These are phyloP conservation scores for Rhagonycha lutea DNA, from an alignment of 2,888 invertebrate genomes.

Conservation along the genomic window DNA sequence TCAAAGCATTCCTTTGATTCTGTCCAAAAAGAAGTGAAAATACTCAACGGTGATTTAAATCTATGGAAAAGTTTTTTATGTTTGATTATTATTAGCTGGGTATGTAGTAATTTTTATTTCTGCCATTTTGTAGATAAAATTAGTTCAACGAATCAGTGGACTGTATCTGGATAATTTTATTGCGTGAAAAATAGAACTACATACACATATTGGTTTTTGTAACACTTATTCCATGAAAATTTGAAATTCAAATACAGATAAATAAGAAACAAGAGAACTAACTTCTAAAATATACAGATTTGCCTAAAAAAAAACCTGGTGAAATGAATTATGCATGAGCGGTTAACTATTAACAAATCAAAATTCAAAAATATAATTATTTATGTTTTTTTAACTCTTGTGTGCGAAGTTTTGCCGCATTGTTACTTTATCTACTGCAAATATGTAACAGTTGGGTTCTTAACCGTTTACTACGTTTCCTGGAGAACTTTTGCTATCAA, in stretches of 20 bases:
- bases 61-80: not conserved
- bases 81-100: not conserved
- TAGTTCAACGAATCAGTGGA: not conserved
- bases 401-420: not conserved
- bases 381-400: not conserved
- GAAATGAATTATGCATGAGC: not conserved
- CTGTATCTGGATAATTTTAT: not conserved
- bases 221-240: not conserved
- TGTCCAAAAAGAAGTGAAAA: not conserved
- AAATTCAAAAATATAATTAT: not conserved
- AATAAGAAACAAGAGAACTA: not conserved
- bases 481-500: not conserved
- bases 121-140: not conserved
- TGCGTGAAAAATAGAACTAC: not conserved
- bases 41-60: not conserved
- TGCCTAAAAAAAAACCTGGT: not conserved
- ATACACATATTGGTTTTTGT: not conserved
- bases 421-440: not conserved
- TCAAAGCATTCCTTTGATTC: not conserved
- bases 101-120: not conserved
- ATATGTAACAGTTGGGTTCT: not conserved
- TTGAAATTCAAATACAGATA: not conserved
- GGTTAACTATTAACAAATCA: not conserved
- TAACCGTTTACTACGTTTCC: not conserved
- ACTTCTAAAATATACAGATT: not conserved